Evolutionary conservation across 2,888 invertebrate species (phyloP).

Genomic region (Trissolcus japonicus): DNA sequence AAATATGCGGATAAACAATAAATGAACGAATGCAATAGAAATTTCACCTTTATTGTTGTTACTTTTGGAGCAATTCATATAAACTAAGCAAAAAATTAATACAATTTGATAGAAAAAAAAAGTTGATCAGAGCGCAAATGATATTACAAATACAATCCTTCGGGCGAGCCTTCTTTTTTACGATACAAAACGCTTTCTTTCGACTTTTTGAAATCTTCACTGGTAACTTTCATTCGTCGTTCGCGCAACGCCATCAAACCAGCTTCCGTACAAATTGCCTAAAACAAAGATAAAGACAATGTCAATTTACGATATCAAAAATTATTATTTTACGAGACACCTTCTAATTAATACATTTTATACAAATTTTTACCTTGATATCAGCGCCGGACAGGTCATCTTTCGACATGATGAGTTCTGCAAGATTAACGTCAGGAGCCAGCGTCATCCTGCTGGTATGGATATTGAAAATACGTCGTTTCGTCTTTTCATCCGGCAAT

Average conservation of each 20-base stretch:
- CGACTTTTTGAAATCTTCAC: constrained; percentile 99
- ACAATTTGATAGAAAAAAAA: constrained; percentile 14
- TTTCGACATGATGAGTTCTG: constrained; percentile 98
- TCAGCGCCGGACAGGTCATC: constrained; percentile 99
- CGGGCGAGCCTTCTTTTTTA: constrained; percentile 99
- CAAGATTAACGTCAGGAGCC: constrained; percentile 96
- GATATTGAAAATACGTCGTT: constrained; percentile 96
- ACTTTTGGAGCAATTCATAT: constrained; percentile 13
- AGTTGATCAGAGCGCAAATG: background rate
- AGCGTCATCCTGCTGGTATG: constrained; percentile 99
- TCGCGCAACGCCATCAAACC: constrained; percentile 98
- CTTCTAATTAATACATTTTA: background rate
- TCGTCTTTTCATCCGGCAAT: constrained; percentile 98
- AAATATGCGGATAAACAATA: background rate
- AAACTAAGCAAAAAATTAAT: constrained; percentile 20
- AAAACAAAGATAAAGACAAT: constrained; percentile 41
- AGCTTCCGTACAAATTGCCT: constrained; percentile 99
- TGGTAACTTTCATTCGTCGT: constrained; percentile 99
- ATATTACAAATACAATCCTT: constrained; percentile 94
- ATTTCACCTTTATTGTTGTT: constrained; percentile 24
- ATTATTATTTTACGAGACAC: background rate
- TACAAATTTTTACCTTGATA: constrained; percentile 83
- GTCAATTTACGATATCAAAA: background rate
- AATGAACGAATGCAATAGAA: background rate
- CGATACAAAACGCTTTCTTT: constrained; percentile 99